A percentile compares a stretch with the other conserved stretches of the same genome.
These are phyloP conservation scores for Galerucella pusilla DNA, from an alignment of 2,888 invertebrate species.

Conservation along the genomic window DNA sequence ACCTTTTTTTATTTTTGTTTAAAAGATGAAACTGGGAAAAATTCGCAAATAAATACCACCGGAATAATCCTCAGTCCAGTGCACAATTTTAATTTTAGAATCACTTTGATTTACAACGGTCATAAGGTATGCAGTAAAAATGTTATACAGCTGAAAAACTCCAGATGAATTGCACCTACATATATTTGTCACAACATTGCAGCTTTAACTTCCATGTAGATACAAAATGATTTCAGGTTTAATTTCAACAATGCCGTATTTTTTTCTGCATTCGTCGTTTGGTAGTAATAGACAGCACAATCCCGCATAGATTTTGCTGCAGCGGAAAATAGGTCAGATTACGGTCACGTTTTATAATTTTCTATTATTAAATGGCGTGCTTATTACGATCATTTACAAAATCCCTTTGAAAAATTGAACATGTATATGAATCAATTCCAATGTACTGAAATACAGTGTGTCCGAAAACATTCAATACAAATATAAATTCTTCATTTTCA, in stretches of 20 bases:
- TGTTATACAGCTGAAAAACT: conserved; percentile 32
- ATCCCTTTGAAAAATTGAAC: background rate
- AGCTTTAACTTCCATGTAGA: conserved; percentile 10
- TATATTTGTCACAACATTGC: conserved; percentile 20
- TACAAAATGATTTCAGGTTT: conserved; percentile 13
- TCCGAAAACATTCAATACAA: no score
- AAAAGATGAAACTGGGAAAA: conserved; percentile 22
- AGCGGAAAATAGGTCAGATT: conserved; percentile 9
- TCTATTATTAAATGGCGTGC: background rate
- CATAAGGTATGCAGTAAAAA: conserved; percentile 38
- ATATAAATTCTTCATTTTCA: no score
- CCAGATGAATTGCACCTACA: conserved; percentile 27
- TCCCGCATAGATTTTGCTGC: conserved; percentile 8
- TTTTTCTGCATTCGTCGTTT: background rate
- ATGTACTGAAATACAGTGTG: no score
- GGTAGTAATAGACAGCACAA: conserved; percentile 9
- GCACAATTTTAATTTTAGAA: conserved; percentile 41
- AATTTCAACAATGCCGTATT: conserved; percentile 4
- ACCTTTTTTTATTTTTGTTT: conserved; percentile 17
- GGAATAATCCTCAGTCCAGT: conserved; percentile 29
- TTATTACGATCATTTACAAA: background rate
- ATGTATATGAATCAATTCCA: no score
- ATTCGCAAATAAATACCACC: conserved; percentile 34
- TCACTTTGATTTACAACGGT: conserved; percentile 38
- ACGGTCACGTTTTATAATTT: background rate